A percentile compares a stretch with the other conserved stretches of the same genome.
phyloP scores from a whole-genome alignment of 2,113 vertebrate genomes.

The Balaeniceps rex region DNA sequence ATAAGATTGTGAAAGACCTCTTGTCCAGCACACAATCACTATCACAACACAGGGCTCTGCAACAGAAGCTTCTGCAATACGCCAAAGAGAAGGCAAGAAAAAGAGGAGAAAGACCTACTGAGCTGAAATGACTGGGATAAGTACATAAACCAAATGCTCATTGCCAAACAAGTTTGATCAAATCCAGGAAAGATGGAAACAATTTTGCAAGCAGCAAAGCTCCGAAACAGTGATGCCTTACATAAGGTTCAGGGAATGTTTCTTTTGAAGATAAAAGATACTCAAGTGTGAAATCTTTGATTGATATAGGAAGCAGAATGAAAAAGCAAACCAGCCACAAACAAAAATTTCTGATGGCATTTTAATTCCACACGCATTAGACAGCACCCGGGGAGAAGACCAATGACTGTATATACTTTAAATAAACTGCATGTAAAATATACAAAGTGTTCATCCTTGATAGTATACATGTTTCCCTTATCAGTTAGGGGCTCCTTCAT shows the following conservation, averaged over 20 bases:
- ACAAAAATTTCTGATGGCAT: background rate
- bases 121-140: background rate
- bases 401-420: background rate
- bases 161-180: background rate
- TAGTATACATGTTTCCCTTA: background rate
- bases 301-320: constrained; percentile 4
- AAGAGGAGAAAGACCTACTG: background rate
- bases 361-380: background rate
- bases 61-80: background rate
- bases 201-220: background rate
- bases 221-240: constrained; percentile 20
- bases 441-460: background rate
- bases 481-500: background rate
- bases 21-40: background rate
- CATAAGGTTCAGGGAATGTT: background rate
- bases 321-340: constrained; percentile 19
- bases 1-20: background rate
- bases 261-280: constrained; percentile 22
- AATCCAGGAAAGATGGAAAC: constrained; percentile 26
- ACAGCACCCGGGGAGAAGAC: background rate
- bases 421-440: background rate
- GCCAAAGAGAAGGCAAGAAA: background rate
- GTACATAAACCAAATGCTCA: background rate
- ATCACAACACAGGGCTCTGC: background rate
- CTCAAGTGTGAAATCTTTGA: constrained; percentile 11